phyloP scores from a whole-genome alignment of 2,797 vertebrate genomes.

The Cottoperca gobio region DNA sequence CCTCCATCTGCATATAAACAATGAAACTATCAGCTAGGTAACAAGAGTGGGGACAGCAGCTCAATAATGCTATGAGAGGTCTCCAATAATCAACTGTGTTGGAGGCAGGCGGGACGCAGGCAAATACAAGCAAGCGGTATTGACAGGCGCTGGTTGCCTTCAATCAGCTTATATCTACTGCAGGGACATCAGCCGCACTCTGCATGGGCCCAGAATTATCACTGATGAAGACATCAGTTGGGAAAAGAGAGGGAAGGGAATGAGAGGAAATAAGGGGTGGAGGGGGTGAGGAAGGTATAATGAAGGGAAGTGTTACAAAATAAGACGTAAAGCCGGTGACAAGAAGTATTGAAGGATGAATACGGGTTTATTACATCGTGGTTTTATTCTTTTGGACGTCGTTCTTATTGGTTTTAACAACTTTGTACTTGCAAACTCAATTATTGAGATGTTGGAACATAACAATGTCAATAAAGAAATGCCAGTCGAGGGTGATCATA shows the following conservation, averaged over 20 bases:
- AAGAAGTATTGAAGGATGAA: background rate
- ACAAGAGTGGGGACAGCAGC: constrained; percentile 98
- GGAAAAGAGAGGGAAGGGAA: constrained; percentile 38
- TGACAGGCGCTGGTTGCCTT: constrained; percentile 94
- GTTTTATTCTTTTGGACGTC: background rate
- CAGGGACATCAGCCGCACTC: constrained; percentile 91
- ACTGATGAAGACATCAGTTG: constrained; percentile 91
- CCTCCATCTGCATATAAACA: constrained; percentile 98
- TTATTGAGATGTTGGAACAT: background rate
- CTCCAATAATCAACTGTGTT: constrained; percentile 99
- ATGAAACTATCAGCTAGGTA: constrained; percentile 98
- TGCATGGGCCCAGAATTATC: constrained; percentile 91
- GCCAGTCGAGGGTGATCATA: background rate
- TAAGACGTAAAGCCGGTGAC: background rate
- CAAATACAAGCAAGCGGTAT: constrained; percentile 86
- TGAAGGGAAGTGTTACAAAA: constrained; percentile 12
- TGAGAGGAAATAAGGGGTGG: background rate
- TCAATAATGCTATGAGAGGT: constrained; percentile 99
- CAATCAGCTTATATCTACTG: constrained; percentile 95
- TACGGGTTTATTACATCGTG: background rate
- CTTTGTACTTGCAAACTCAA: background rate
- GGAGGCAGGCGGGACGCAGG: constrained; percentile 86
- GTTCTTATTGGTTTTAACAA: background rate
- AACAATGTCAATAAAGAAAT: background rate
- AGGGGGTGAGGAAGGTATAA: constrained; percentile 3